Conservation (phyloP, 2,888 invertebrate species). For the Chymomyza caudatula region DNA sequence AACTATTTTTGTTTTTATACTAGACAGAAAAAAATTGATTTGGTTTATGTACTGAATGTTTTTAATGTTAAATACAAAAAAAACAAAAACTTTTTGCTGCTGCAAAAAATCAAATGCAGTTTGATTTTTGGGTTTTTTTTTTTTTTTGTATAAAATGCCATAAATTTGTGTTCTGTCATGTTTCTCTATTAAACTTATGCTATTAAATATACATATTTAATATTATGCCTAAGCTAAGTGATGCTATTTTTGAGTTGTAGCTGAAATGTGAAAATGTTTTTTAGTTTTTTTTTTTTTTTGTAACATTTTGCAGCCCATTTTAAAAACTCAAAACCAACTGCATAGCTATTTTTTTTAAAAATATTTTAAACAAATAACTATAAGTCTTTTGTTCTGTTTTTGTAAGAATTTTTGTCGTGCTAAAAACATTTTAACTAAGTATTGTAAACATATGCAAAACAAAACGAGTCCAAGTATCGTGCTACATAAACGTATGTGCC, state of each 20-base stretch:
- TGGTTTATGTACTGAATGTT: slow-evolving; percentile 34
- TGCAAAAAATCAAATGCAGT: no score
- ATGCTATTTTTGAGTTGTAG: slow-evolving; percentile 56
- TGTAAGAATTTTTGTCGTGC: slow-evolving; percentile 39
- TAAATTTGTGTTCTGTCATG: slow-evolving; percentile 54
- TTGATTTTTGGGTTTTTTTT: slow-evolving; percentile 25
- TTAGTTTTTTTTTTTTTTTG: slow-evolving; percentile 32
- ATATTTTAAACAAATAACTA: background rate
- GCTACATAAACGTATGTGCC: slow-evolving; percentile 42
- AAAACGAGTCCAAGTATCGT: slow-evolving; percentile 46
- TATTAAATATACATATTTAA: slow-evolving; percentile 23
- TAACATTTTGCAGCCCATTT: slow-evolving; percentile 10
- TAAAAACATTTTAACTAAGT: slow-evolving; percentile 27
- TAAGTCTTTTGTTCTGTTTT: slow-evolving; percentile 4
- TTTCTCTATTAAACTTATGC: slow-evolving; percentile 25
- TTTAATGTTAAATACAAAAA: slow-evolving; percentile 27
- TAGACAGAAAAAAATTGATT: slow-evolving; percentile 13
- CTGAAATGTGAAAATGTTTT: slow-evolving; percentile 60
- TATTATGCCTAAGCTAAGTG: slow-evolving; percentile 46
- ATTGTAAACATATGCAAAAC: slow-evolving; percentile 36
- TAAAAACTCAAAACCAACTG: slow-evolving; percentile 4
- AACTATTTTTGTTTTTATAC: slow-evolving; percentile 33
- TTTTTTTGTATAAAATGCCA: slow-evolving; percentile 35
- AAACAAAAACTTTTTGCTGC: slow-evolving; percentile 29
- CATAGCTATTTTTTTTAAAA: background rate